Conservation (phyloP, 1,140 invertebrate species). For the Drosophila aff. region DNA sequence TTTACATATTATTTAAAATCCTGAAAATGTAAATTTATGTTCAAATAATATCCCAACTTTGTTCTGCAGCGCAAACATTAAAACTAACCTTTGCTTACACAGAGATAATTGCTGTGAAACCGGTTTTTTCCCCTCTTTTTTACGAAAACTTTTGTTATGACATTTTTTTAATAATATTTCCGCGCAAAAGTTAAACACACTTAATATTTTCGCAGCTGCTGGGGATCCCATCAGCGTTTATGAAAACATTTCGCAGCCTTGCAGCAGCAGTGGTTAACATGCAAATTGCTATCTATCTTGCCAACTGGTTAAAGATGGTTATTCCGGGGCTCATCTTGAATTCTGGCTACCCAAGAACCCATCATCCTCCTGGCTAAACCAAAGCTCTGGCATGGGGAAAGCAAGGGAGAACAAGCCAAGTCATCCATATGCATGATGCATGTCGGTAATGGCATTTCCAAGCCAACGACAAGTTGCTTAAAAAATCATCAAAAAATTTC, state of each 20-base stretch:
- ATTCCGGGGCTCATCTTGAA: conserved; percentile 16
- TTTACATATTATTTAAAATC: neutral
- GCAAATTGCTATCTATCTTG: conserved; percentile 21
- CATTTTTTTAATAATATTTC: conserved; percentile 2
- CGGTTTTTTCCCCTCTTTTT: neutral
- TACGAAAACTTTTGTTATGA: conserved; percentile 14
- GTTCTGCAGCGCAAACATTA: neutral
- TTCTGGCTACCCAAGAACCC: conserved; percentile 10
- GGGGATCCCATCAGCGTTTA: conserved; percentile 20
- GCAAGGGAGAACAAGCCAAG: conserved; percentile 27
- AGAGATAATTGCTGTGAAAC: conserved; percentile 4
- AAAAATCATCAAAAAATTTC: conserved; percentile 72
- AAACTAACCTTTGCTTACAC: conserved; percentile 8
- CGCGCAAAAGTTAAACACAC: conserved; percentile 11
- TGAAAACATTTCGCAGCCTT: conserved; percentile 25
- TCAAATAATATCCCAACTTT: neutral
- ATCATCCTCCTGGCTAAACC: conserved; percentile 21
- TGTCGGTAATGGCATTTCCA: conserved; percentile 74
- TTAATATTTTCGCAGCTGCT: conserved; percentile 31
- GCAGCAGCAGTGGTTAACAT: conserved; percentile 23
- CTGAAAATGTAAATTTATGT: neutral
- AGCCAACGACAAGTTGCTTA: conserved; percentile 70
- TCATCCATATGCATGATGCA: conserved; percentile 75
- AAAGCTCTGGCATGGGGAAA: neutral
- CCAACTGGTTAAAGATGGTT: conserved; percentile 31